Conservation (phyloP, 1,140 invertebrate genomes). For the Calycopis cecrops region DNA sequence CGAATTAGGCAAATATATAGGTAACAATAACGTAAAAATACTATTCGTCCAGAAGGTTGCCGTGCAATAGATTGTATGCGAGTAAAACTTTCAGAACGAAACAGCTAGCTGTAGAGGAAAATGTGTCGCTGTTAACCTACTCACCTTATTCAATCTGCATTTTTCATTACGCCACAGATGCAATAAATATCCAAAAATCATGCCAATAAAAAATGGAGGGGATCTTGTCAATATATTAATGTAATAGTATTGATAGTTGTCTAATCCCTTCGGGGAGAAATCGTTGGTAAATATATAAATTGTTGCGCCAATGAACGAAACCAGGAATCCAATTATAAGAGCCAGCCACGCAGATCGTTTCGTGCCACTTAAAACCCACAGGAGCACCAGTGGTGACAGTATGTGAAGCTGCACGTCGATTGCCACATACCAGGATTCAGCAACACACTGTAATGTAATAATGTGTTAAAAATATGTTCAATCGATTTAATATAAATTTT, state of each 20-base stretch:
- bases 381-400: slow-evolving; percentile 64
- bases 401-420: slow-evolving; percentile 76
- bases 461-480: not conserved
- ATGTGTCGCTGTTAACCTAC: not conserved
- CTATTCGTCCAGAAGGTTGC: too few species aligned
- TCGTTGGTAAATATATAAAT: slow-evolving; percentile 48
- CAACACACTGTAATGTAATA: slow-evolving; percentile 70
- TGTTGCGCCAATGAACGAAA: slow-evolving; percentile 26
- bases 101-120: too few species aligned
- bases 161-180: slow-evolving; percentile 15
- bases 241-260: slow-evolving; percentile 31
- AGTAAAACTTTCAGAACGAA: too few species aligned
- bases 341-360: slow-evolving; percentile 33
- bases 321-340: slow-evolving; percentile 25
- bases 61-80: too few species aligned
- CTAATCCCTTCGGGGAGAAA: slow-evolving; percentile 24
- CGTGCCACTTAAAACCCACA: slow-evolving; percentile 43
- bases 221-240: slow-evolving; percentile 38
- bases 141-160: not conserved
- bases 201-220: slow-evolving; percentile 42
- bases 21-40: too few species aligned
- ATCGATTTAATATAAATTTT: too few species aligned
- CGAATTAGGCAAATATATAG: too few species aligned
- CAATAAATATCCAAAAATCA: slow-evolving; percentile 49
- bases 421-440: slow-evolving; percentile 76